Base-by-base conservation (phyloP, 2,888 invertebrate species). In the Marronus borbonicus region DNA sequence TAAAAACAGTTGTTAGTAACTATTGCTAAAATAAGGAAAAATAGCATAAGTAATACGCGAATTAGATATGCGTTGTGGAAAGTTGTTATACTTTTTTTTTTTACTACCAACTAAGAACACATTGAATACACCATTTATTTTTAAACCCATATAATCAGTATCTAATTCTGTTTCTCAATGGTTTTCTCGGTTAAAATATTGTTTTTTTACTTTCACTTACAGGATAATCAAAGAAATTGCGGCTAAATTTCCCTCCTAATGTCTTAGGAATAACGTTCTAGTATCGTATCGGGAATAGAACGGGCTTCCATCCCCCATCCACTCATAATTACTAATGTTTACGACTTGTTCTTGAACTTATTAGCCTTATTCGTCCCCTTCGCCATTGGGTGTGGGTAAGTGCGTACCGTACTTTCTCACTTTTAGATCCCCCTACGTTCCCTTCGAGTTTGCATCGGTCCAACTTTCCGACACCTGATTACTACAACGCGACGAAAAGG, bases 281-380 rank as follows among this genome's bases (percentile, higher is more conserved):
- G n/a, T 20, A 55, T 36, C 52, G 58, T 55, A 55, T 70, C 55
- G 55, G 58, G 14, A 70, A 55, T n/a, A n/a, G 31, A 52, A 52
- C 31, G 50, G 36, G 70, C 14, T 44, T 39, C 17, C 36, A 55
- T 52, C 28, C 70, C 55, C 58, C 55, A 70, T 36, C 52, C 52
- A 49, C 39, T 77, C 77, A 69, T 69, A 77, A 79, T 62, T 69
- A 68, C 76, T 78, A 78, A 78, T 80, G 80, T 80, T 80, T 80
- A 80, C 78, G 80, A 78, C 78, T 77, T 72, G 62, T 80, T 74
- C 66, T 64, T 60, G 72, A 80, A 80, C 74, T 80, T 80, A 80
- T 80, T 80, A 77, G 77, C 77, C 72, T 64, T 52, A 52, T 52
- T 31, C 50, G 58, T 70, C 58, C 70, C 44, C 55, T 58, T 36